Percentiles rank a stretch among this genome's conserved stretches.
These are phyloP conservation scores for Toxostoma redivivum DNA, from an alignment of 2,113 vertebrate genomes.

Conservation along the genomic window DNA sequence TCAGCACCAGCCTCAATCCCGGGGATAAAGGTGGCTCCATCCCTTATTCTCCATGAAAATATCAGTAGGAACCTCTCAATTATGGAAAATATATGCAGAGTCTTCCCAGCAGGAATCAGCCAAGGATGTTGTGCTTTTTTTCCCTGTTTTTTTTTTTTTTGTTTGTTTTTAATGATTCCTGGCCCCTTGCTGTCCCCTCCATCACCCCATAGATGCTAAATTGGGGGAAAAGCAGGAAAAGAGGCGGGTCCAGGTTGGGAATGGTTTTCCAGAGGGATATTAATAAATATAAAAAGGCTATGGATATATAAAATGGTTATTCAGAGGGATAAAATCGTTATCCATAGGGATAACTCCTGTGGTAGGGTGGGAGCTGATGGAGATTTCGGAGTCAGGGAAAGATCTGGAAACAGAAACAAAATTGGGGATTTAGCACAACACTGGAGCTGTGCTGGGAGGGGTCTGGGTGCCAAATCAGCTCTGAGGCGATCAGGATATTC, in stretches of 20 bases:
- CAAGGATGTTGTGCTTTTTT: neutral
- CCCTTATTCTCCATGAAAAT: neutral
- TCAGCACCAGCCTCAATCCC: neutral
- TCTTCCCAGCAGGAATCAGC: neutral
- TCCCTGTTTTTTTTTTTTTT: accelerated
- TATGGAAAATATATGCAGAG: neutral
- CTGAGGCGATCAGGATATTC: neutral
- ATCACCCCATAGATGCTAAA: neutral
- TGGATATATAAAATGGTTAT: neutral
- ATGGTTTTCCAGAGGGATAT: neutral
- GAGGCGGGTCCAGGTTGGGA: neutral
- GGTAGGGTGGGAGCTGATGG: accelerated
- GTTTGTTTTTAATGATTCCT: neutral
- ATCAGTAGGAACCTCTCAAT: neutral
- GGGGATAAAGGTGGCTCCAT: neutral
- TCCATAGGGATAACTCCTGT: accelerated
- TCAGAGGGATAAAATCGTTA: neutral
- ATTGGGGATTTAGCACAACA: neutral
- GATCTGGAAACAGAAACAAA: neutral
- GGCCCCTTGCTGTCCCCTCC: neutral
- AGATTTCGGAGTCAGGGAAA: neutral
- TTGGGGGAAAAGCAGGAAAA: neutral
- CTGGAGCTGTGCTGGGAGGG: neutral
- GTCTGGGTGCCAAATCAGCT: neutral
- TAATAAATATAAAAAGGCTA: no score